A percentile compares a stretch with the other conserved stretches of the same genome.
phyloP scores from a whole-genome alignment of 2,113 vertebrate species.

The Gavia stellata region DNA sequence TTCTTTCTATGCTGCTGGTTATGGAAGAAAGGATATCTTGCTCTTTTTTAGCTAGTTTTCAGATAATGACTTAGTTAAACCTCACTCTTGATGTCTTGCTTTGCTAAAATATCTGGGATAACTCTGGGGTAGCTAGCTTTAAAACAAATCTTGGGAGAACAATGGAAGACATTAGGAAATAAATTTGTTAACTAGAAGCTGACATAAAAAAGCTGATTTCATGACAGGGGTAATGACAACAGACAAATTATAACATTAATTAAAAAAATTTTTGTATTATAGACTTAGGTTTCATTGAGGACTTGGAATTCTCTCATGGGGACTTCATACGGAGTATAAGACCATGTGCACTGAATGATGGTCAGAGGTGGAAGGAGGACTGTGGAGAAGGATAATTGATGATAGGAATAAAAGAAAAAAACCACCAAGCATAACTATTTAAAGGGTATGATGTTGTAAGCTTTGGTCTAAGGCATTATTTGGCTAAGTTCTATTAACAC shows the following conservation, averaged over 20 bases:
- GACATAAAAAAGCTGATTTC: neutral
- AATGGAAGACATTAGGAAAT: neutral
- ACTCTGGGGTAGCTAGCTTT: neutral
- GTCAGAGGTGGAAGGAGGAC: neutral
- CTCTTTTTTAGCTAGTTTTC: neutral
- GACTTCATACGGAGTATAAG: neutral
- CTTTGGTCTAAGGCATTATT: neutral
- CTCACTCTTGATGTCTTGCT: neutral
- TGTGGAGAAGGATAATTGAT: neutral
- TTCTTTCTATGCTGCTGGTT: neutral
- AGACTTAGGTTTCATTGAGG: neutral
- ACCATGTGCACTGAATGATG: neutral
- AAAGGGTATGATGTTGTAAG: neutral
- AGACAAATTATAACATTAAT: neutral
- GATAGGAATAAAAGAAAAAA: neutral
- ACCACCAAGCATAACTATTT: neutral
- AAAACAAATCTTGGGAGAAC: neutral
- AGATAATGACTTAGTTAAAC: neutral
- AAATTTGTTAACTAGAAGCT: neutral
- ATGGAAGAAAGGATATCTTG: neutral
- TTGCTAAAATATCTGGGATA: neutral
- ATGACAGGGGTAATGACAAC: neutral
- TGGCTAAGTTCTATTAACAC: neutral
- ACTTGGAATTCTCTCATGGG: neutral
- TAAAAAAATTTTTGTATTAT: neutral